Evolutionary conservation across 1,140 invertebrate species (phyloP), one percentile per base, ranked within the genome.

Genomic region (Saccostrea glomerata): DNA sequence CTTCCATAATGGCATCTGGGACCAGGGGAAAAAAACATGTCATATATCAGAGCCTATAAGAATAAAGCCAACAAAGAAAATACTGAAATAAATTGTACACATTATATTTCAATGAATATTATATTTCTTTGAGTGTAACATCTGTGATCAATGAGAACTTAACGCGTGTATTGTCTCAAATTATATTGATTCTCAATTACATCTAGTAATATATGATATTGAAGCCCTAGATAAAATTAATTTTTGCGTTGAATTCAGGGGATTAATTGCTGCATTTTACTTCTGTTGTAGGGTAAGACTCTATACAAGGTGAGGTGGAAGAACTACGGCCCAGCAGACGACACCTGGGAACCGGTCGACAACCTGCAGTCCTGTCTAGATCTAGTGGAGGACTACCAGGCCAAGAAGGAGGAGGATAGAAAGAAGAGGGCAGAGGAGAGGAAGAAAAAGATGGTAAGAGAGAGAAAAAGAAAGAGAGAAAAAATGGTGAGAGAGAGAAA

Each of bases 251-350:
- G 13, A 60, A 63, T 6, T 63, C 15, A 20, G 13, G 20, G 13
- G 25, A 73, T 73, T 15, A 30, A 25, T 11, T 30, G 23, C 70
- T 30, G 25, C 13, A 36, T 15, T 73, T 73, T 36, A 15, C 4
- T 11, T 73, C 23, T 25, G 30, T 73, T 73, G 17, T 73, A 96
- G 93, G 97, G 97, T 0, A 96, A 96, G 63, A 95, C 96, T 3
- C 96, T 97, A 92, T 98, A 97, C 93, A 95, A 97, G 25, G 97
- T 98, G 0, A 95, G 97, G 89, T 98, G 97, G 97, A 97, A 97
- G 92, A 97, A 97, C 0, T 98, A 97, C 93, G 95, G 95, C 63
- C 95, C 96, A 58, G 96, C 96, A 85, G 96, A 96, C 87, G 97
- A 98, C 92, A 97, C 97, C 0, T 98, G 97, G 97, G 97, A 98